A percentile compares a stretch with the other conserved stretches of the same genome.
These are phyloP conservation scores for Hyperoodon ampullatus DNA, from an alignment of 2,113 vertebrate genomes.

Conservation along the genomic window DNA sequence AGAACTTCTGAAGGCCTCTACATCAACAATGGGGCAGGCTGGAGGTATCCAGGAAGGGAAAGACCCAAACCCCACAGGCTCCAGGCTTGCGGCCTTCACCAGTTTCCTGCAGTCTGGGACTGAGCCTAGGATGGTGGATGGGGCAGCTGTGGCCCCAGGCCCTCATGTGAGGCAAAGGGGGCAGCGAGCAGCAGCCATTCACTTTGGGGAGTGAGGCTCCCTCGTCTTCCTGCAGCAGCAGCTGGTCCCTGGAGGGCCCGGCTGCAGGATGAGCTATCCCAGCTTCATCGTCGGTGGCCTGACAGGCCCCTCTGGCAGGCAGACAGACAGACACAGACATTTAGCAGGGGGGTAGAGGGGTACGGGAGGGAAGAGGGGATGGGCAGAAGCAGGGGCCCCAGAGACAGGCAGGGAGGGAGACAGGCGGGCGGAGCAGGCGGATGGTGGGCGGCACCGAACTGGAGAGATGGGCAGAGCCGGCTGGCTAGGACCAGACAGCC, in stretches of 20 bases:
- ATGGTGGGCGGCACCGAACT: not conserved
- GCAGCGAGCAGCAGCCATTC: not conserved
- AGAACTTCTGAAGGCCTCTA: not conserved
- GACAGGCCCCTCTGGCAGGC: slow-evolving; percentile 1
- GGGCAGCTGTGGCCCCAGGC: not conserved
- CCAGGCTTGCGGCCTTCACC: not conserved
- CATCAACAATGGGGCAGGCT: not conserved
- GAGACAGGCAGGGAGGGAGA: not conserved
- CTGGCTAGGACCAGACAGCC: slow-evolving; percentile 59
- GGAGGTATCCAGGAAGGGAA: not conserved
- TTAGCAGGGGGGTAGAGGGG: not conserved
- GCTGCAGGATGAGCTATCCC: slow-evolving; percentile 6
- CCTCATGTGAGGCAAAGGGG: not conserved
- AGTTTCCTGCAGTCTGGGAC: not conserved
- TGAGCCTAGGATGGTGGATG: not conserved
- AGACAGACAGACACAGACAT: slow-evolving; percentile 14
- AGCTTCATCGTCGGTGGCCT: not conserved
- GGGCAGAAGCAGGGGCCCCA: slow-evolving; percentile 13
- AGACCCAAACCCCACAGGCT: not conserved
- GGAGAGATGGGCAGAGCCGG: not conserved
- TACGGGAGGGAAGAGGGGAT: not conserved
- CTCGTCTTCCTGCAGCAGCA: not conserved
- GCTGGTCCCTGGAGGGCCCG: not conserved
- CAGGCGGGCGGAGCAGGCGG: not conserved
- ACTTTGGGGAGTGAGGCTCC: no score